These are phyloP conservation scores for Borostomias antarcticus DNA, from an alignment of 2,797 vertebrate species.

Conservation along the genomic window DNA sequence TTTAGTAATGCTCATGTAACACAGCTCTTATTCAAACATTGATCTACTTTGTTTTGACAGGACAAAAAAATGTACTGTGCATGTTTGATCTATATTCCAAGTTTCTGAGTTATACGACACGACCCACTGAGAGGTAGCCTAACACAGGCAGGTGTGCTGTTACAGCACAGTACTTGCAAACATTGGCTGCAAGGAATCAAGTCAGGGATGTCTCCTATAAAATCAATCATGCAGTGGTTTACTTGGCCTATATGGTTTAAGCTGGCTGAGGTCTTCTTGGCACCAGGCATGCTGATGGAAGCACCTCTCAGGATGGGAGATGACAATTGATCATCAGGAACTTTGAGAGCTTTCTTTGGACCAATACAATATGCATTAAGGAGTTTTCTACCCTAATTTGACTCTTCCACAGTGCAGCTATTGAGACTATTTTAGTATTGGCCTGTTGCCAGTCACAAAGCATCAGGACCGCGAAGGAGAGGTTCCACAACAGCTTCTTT, in stretches of 20 bases:
- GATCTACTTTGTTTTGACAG: neutral
- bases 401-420: too few species aligned
- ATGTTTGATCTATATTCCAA: too few species aligned
- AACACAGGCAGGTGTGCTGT: neutral
- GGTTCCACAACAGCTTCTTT: too few species aligned
- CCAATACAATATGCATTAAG: neutral
- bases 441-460: neutral
- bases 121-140: neutral
- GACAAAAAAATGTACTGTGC: neutral
- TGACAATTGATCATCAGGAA: conserved; percentile 18
- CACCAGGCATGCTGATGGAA: conserved; percentile 4
- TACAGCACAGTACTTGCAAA: neutral
- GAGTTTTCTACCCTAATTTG: neutral
- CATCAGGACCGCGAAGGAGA: too few species aligned
- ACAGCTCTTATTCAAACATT: conserved; percentile 34
- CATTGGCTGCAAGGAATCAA: neutral
- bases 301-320: conserved; percentile 7
- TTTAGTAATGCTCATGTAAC: conserved; percentile 18
- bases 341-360: neutral
- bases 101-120: too few species aligned
- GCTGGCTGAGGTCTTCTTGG: neutral
- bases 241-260: conserved; percentile 11
- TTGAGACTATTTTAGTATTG: neutral
- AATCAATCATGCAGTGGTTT: conserved; percentile 16
- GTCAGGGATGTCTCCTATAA: conserved; percentile 6